Conservation (phyloP, 2,797 vertebrate genomes). For the Hippocampus kuda region DNA sequence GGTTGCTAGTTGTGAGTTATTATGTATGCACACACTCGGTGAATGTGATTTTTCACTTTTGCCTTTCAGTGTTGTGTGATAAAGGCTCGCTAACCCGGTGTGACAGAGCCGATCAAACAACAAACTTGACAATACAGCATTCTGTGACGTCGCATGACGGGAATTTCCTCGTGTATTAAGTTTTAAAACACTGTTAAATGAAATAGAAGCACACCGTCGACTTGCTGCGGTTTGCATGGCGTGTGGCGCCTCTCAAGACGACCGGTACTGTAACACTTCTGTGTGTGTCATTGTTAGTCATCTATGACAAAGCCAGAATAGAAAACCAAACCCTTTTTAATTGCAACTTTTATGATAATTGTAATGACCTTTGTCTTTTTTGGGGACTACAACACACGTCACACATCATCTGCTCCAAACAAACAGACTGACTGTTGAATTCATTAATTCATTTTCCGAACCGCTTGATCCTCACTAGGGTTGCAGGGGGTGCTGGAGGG, state of each 20-base stretch:
- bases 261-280: background rate
- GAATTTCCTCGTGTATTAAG: background rate
- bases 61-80: background rate
- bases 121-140: background rate
- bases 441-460: too few species aligned
- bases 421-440: too few species aligned
- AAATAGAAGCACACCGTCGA: background rate
- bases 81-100: background rate
- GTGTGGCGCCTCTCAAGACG: background rate
- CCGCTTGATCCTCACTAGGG: too few species aligned
- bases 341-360: background rate
- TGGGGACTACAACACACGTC: background rate
- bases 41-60: background rate
- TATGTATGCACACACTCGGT: background rate
- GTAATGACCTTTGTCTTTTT: background rate
- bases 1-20: background rate
- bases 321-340: background rate
- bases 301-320: background rate
- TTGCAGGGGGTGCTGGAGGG: too few species aligned
- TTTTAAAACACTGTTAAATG: background rate
- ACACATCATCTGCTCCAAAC: too few species aligned
- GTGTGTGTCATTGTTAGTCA: constrained; percentile 1
- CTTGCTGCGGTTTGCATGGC: background rate
- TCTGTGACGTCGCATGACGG: background rate
- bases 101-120: background rate